Evolutionary conservation across 2,113 vertebrate species (phyloP), one percentile per base, ranked within the genome.

Genomic region (Eurystomus gularis): DNA sequence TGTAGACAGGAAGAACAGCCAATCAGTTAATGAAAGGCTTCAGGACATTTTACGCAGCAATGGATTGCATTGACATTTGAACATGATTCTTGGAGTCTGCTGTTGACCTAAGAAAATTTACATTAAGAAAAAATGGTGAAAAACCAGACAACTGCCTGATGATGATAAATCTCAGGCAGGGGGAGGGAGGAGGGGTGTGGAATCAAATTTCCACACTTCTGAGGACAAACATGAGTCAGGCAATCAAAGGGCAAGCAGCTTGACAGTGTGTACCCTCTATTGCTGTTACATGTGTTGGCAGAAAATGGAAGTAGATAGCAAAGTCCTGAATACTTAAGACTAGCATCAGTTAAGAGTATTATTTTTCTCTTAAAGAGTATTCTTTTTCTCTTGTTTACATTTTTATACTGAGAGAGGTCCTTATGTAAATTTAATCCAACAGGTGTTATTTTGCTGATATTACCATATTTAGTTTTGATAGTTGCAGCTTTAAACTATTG

Each of bases 141-240:
- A 78, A 73, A 64, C 37, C 3, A 12, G 23, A 29, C 24, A 54
- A 33, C 46, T 79, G 6, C 24, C 49, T 79, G 44, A 42, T 0
- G 3, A 26, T 65, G 44, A 49, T 81, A 60, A 82, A 49, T 69
- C 21, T 66, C 2, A 1, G 8, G 6, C 17, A 26, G 6, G 2
- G 3, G 1, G 4, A 7, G 7, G 25, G 37, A 37, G 13, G 3
- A 2, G 16, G 2, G 5, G 10, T 28, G n/a, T 15, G 18, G 19
- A 13, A 44, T 55, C 11, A 55, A 21, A 4, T 80, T 90, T 62
- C 51, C 40, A 42, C 12, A 25, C 37, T 69, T 77, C 3, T 17
- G 65, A 35, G 44, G 8, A 25, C 42, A 77, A 48, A 28, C 1
- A 2, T 7, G 5, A 60, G 20, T 48, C 29, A 72, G n/a, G 21